phyloP scores from a whole-genome alignment of 30 jellyfish, hydroid and myxozoan genomes.

The Hydractinia symbiolongicarpus region DNA sequence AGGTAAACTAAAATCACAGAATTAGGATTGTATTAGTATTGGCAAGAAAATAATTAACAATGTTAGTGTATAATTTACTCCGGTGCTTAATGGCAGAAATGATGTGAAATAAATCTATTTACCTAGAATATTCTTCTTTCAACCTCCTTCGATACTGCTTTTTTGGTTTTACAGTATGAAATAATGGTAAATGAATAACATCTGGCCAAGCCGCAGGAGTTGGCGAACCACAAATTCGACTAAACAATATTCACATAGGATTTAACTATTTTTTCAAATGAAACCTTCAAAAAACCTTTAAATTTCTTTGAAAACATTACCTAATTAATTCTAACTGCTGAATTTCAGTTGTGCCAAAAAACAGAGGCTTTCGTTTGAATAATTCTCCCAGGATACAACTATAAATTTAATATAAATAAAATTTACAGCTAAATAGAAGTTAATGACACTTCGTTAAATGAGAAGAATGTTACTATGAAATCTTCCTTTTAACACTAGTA shows the following conservation, averaged over 20 bases:
- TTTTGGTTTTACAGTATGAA: conserved; percentile 78
- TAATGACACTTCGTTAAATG: no score
- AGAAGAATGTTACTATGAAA: no score
- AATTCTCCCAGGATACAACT: conserved; percentile 98
- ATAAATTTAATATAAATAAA: conserved; percentile 5
- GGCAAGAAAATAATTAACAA: background rate
- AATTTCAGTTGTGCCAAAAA: conserved; percentile 83
- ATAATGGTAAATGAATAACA: conserved; percentile 78
- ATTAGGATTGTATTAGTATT: background rate
- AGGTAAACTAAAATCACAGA: conserved; percentile 61
- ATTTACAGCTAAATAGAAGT: background rate
- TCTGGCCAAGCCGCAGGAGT: conserved; percentile 99
- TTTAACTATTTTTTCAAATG: background rate
- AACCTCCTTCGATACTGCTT: conserved; percentile 76
- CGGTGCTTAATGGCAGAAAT: no score
- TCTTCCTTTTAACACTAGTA: no score
- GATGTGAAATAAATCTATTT: background rate
- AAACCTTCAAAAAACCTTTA: background rate
- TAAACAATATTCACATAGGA: conserved; percentile 12
- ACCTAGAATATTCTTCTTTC: conserved; percentile 87
- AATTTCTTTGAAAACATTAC: conserved; percentile 27
- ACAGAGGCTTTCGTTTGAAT: conserved; percentile 78
- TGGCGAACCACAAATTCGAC: conserved; percentile 97
- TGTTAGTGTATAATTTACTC: no score
- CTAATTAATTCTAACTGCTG: conserved; percentile 78